Evolutionary conservation across 2,888 invertebrate genomes (phyloP), one percentile per base, ranked within the genome.

Genomic region (Tridacna gigas): DNA sequence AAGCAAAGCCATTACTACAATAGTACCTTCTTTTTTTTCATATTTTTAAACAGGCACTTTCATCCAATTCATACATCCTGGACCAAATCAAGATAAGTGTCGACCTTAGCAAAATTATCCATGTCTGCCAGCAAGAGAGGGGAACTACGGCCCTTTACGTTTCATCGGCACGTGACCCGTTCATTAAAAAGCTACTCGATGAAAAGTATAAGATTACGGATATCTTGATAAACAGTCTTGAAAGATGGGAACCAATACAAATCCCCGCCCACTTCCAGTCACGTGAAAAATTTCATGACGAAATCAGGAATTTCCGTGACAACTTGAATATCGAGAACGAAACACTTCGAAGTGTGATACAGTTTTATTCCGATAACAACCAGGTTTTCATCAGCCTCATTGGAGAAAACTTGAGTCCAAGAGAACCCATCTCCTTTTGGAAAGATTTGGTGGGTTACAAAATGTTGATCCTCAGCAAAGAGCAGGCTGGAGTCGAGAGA

Each of bases 401-500:
- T 18, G 90, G 87, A 0, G 20, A 69, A 11, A 88, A 80, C 28
- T 82, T 92, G 4, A 89, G 90, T 74, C 69, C 83, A 4, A 80
- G 88, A 12, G 74, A 71, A 25, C 80, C 84, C 7, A 83, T 89
- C 0, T 37, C 76, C 0, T 82, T 86, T 51, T 92, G 92, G 92
- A 83, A 84, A 61, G 84, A 86, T 4, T 81, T 92, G 20, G 89
- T 90, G 0, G 89, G 88, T 11, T 92, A 91, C 83, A 89, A 92
- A 77, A 88, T 91, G 89, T 79, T 92, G 65, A 80, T 91, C 12
- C 45, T 91, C 56, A 89, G 90, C 28, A 91, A 91, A 69, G 92
- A 91, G 74, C 88, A 92, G 71, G 89, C 91, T 0, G 92, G 92
- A 0, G 83, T 91, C 13, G 92, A 92, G 77, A 73, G 92, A 28